phyloP scores from a whole-genome alignment of 2,113 vertebrate genomes.

The Myanophis thanlyinensis region DNA sequence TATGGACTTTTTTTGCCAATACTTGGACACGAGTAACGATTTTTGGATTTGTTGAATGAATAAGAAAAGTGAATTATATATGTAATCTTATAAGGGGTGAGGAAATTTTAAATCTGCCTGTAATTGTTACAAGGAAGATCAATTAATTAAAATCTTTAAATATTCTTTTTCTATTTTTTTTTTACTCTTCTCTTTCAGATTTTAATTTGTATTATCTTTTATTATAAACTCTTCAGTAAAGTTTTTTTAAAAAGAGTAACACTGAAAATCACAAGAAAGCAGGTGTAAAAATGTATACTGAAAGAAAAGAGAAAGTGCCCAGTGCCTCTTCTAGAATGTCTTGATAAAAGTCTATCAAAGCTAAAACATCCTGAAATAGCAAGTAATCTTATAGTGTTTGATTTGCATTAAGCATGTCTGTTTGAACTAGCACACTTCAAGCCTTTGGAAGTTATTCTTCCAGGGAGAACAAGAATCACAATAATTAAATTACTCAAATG shows the following conservation, averaged over 20 bases:
- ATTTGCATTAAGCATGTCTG: background rate
- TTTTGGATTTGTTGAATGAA: background rate
- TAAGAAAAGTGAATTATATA: background rate
- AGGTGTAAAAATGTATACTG: background rate
- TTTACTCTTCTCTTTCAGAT: background rate
- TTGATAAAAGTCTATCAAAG: background rate
- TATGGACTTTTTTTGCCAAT: background rate
- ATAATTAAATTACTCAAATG: background rate
- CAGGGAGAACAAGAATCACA: too few relatives aligned
- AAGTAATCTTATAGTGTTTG: background rate
- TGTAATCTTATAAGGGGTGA: background rate
- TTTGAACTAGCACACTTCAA: background rate
- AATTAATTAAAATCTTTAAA: background rate
- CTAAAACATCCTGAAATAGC: background rate
- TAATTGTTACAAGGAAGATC: background rate
- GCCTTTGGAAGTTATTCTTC: fast-evolving
- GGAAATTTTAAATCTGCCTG: background rate
- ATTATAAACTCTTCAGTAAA: background rate
- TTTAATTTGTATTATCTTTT: background rate
- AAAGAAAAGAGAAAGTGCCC: background rate
- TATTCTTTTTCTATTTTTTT: background rate
- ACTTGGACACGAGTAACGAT: background rate
- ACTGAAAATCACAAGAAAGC: fast-evolving
- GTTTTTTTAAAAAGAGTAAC: background rate
- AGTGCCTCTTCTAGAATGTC: background rate